Base-by-base conservation (phyloP, 30 jellyfish, hydroid and myxozoan species). In the Euphysa ruthae region DNA sequence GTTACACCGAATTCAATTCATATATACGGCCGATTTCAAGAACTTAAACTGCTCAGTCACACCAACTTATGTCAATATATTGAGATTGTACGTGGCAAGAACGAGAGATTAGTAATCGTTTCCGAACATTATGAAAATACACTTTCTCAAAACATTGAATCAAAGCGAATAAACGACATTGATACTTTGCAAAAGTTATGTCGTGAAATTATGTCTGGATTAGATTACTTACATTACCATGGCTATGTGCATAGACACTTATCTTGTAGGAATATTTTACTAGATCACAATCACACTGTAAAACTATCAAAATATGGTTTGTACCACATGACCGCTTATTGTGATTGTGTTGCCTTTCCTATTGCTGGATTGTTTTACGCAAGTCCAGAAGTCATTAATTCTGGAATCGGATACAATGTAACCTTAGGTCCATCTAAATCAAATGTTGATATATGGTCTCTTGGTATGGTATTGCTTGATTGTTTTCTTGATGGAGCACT, bases 1-100 rank as follows among this genome's bases (percentile, higher is more conserved):
- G 38, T 89, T n/a, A 89, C 98, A 19, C 98, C 98, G 34, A 81
- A 81, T 57, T 89, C 98, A 7, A 89, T 89, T 32, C 57, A 81
- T 32, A 82, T 89, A 2, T 71, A 61, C 15, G 98, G 98, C 27
- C 63, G 84, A 46, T 89, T 81, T 32, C 98, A 89, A 25, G 63
- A 62, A 55, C 66, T 89, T 57, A 89, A 82, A 55, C 30, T 32
- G 16, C 73, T 89, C 0, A 50, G 69, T 29, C 98, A 89, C 32
- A 74, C 79, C 6, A 43, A 69, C 32, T 50, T 89, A 23, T 89
- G 98, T 50, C 98, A 81, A 49, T 89, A 89, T 49, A 52, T 89
- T 44, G 98, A 89, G 30, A 27, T 89, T 4, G 52, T 89, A 5
- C 86, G 98, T 25, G 95, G 98, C 16, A 77, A 73, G 35, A 90